Conservation (phyloP, 2,797 vertebrate genomes). For the Mallotus villosus region DNA sequence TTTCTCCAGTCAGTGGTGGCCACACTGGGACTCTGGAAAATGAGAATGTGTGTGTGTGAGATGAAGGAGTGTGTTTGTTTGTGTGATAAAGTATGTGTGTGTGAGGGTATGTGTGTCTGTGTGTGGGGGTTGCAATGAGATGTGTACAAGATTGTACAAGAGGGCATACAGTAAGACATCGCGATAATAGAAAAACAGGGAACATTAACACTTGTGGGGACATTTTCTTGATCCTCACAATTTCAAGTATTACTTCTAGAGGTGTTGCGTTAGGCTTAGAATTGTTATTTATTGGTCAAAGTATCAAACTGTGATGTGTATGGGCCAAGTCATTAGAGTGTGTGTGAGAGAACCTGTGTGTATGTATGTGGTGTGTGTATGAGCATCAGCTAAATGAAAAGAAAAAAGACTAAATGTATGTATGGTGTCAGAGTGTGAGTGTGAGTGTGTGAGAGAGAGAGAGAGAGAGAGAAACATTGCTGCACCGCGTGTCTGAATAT, state of each 20-base stretch:
- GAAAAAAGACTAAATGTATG: background rate
- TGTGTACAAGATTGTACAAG: too few species aligned
- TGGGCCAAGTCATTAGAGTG: too few species aligned
- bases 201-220: too few species aligned
- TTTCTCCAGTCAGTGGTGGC: conserved; percentile 23
- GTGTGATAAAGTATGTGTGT: background rate
- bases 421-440: background rate
- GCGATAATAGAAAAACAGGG: too few species aligned
- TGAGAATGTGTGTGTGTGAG: background rate
- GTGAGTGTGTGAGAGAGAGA: background rate
- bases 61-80: background rate
- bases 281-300: too few species aligned
- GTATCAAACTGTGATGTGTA: too few species aligned
- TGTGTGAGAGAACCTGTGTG: background rate
- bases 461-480: too few species aligned
- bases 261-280: too few species aligned
- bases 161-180: too few species aligned
- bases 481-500: background rate
- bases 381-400: too few species aligned
- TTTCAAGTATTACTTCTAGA: too few species aligned
- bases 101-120: background rate
- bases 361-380: background rate
- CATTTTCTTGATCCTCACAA: too few species aligned
- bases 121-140: background rate
- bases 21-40: conserved; percentile 5